These are phyloP conservation scores for Arenaria interpres DNA, from an alignment of 2,113 vertebrate species.

Conservation along the genomic window DNA sequence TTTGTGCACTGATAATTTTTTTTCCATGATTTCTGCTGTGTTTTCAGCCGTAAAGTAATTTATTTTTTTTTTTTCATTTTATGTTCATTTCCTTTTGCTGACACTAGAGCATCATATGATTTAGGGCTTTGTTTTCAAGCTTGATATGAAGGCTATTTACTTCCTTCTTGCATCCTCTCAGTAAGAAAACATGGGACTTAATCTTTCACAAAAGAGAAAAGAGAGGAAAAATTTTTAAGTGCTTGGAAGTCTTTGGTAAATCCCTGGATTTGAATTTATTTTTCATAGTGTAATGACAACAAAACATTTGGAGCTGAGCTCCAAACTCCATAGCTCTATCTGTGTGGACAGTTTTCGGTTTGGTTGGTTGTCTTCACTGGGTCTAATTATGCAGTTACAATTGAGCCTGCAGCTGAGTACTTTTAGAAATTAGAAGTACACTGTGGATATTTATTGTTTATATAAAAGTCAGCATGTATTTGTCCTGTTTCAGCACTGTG, in stretches of 20 bases:
- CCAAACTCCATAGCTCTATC: not conserved
- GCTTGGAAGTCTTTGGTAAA: not conserved
- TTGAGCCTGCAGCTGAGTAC: not conserved
- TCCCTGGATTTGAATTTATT: not conserved
- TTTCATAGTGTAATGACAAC: not conserved
- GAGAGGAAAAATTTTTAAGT: not conserved
- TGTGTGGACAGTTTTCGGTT: not conserved
- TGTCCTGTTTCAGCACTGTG: not conserved
- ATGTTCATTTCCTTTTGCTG: constrained; percentile 35
- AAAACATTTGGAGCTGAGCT: not conserved
- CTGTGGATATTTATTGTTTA: not conserved
- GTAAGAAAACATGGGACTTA: constrained; percentile 14
- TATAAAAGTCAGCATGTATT: not conserved
- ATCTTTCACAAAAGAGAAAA: not conserved
- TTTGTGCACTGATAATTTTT: not conserved
- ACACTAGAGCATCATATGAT: not conserved
- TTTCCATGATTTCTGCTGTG: not conserved
- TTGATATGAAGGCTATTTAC: constrained; percentile 39
- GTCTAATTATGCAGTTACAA: not conserved
- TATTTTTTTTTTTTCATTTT: not conserved
- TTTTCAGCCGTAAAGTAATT: not conserved
- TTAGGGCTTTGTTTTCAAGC: constrained; percentile 51
- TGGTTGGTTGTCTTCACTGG: not conserved
- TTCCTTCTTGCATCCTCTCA: constrained; percentile 33
- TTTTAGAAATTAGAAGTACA: not conserved